A percentile compares a stretch with the other conserved stretches of the same genome.
Conservation (phyloP, 1,140 invertebrate species). For the Copidosoma floridanum region DNA sequence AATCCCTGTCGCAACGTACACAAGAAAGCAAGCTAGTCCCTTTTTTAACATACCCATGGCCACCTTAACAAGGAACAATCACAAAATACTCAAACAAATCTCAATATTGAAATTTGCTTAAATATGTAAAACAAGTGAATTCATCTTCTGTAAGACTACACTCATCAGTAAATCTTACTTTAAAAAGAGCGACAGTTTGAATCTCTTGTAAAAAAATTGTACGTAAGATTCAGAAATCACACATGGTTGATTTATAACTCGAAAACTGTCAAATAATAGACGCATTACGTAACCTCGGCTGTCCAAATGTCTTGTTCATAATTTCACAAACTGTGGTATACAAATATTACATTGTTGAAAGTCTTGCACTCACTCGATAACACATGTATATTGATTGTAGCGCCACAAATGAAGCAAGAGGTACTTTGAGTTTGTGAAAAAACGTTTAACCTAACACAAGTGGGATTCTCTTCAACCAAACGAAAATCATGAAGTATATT, state of each 20-base stretch:
- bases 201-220: neutral
- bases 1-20: no score
- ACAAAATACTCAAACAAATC: neutral
- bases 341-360: constrained; percentile 7
- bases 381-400: neutral
- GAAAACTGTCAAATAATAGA: neutral
- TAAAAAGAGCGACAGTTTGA: neutral
- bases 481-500: constrained; percentile 4
- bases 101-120: constrained; percentile 7
- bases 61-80: neutral
- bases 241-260: constrained; percentile 8
- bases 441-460: constrained; percentile 22
- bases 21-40: neutral
- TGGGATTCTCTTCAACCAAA: constrained; percentile 5
- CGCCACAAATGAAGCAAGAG: constrained; percentile 15
- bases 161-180: neutral
- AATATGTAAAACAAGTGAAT: neutral
- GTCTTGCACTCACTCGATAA: constrained; percentile 4
- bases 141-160: constrained; percentile 9
- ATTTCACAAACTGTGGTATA: neutral
- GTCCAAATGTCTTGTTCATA: constrained; percentile 4
- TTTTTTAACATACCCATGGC: neutral
- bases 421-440: constrained; percentile 8
- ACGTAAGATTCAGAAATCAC: neutral
- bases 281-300: neutral